Base-by-base conservation (phyloP, 2,888 invertebrate genomes). In the Noctuana brunneofusca region DNA sequence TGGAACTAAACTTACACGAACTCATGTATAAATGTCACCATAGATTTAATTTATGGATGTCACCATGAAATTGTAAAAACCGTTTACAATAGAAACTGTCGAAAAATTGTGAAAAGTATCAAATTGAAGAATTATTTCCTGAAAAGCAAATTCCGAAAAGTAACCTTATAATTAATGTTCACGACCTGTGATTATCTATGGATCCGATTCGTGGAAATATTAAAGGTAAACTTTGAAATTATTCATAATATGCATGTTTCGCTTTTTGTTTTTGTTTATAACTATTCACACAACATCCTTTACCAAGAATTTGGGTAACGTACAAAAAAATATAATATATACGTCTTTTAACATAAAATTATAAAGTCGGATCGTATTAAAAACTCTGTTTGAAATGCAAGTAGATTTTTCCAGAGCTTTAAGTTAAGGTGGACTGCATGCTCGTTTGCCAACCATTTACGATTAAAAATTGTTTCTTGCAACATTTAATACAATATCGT, bases 301-400 rank as follows among this genome's bases (percentile, higher is more conserved):
- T 41, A 16, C 38, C 14, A 46, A 20, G 46, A 20, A 46, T 46
- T 46, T 46, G 46, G 46, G 18, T 12, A 46, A 20, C 46, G 12
- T 20, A 46, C 38, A 41, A 41, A 41, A 41, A 41, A 16, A n/a
- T n/a, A n/a, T n/a, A n/a, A n/a, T n/a, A n/a, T 41, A 6, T 41
- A 16, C 12, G 8, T 8, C 16, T 16, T 1, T 4, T 41, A 16
- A 35, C 3, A n/a, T 27, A 27, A 27, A 27, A 8, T 35, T 6
- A 38, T 14, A 14, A 14, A 6, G 38, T 38, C 14, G 0, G 38
- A 11, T 14, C 14, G 14, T 38, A 38, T 38, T 38, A 38, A 14
- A 38, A 38, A 14, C 38, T 38, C 14, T 5, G 35, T 14, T 38
- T 3, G 2, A 38, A 38, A 38, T 14, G 1, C 6, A 38, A 38